A percentile compares a stretch with the other conserved stretches of the same genome.
Conservation (phyloP, 2,113 vertebrate species). For the Percina caprodes region DNA sequence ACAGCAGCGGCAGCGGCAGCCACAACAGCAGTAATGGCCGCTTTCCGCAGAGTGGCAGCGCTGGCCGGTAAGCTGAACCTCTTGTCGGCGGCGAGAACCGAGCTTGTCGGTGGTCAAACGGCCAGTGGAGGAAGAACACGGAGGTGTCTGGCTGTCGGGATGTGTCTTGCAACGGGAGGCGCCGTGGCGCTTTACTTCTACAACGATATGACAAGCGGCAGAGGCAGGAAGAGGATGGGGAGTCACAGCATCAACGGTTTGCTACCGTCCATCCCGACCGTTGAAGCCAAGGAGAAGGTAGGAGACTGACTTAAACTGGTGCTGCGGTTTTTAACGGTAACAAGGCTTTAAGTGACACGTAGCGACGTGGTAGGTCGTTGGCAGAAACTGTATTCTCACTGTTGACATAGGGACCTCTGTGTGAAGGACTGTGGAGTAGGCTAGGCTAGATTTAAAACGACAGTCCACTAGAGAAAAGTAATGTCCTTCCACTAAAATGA, state of each 20-base stretch:
- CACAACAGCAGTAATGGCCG: constrained; percentile 79
- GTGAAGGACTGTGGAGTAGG: not conserved
- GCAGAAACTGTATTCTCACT: not conserved
- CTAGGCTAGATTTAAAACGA: not conserved
- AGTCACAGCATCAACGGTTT: constrained; percentile 55
- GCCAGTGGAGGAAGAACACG: constrained; percentile 10
- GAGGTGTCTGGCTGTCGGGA: constrained; percentile 61
- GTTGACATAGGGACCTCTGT: constrained; percentile 44
- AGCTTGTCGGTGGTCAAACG: constrained; percentile 34
- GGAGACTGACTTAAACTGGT: not conserved
- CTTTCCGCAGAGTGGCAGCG: constrained; percentile 75
- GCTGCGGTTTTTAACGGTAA: not conserved
- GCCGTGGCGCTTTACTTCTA: constrained; percentile 76
- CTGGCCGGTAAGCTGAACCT: constrained; percentile 65
- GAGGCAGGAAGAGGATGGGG: constrained; percentile 64
- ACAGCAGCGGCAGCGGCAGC: constrained; percentile 48
- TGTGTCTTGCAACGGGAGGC: constrained; percentile 78
- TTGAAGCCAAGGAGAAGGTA: constrained; percentile 85
- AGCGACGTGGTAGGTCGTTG: not conserved
- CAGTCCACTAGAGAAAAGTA: not conserved
- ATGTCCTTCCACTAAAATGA: not conserved
- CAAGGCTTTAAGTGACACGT: constrained; percentile 15
- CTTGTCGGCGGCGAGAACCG: constrained; percentile 46
- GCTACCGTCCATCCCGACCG: constrained; percentile 74
- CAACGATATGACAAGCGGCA: constrained; percentile 41